Conservation (phyloP, 2,113 vertebrate genomes). For the Arvicanthis niloticus region DNA sequence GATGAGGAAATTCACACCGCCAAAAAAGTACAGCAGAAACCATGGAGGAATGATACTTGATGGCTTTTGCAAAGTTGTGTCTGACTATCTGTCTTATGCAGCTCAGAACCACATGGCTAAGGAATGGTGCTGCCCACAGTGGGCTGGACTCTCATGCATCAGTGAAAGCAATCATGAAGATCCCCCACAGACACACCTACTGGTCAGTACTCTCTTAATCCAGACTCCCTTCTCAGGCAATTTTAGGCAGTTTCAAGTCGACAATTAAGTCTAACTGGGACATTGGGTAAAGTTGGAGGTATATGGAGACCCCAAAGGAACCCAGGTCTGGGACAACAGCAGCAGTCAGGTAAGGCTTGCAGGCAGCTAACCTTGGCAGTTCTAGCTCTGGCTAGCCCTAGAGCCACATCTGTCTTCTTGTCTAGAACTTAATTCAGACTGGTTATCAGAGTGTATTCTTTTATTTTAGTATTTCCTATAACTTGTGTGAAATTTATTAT, state of each 20-base stretch:
- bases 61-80: neutral
- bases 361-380: neutral
- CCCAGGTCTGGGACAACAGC: neutral
- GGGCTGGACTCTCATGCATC: neutral
- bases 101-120: neutral
- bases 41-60: neutral
- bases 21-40: neutral
- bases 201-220: neutral
- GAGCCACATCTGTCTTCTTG: neutral
- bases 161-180: neutral
- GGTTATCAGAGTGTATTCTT: neutral
- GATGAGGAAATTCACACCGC: neutral
- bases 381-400: neutral
- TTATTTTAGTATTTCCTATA: neutral
- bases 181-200: neutral
- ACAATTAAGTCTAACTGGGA: neutral
- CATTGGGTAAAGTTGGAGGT: accelerated
- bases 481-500: neutral
- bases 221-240: neutral
- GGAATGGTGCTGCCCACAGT: neutral
- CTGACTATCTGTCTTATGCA: neutral
- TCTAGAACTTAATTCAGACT: neutral
- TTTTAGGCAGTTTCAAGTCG: neutral
- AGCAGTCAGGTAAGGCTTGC: neutral
- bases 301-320: neutral